phyloP scores from a whole-genome alignment of 2,797 vertebrate species.

The Cryptoblepharus egeriae region DNA sequence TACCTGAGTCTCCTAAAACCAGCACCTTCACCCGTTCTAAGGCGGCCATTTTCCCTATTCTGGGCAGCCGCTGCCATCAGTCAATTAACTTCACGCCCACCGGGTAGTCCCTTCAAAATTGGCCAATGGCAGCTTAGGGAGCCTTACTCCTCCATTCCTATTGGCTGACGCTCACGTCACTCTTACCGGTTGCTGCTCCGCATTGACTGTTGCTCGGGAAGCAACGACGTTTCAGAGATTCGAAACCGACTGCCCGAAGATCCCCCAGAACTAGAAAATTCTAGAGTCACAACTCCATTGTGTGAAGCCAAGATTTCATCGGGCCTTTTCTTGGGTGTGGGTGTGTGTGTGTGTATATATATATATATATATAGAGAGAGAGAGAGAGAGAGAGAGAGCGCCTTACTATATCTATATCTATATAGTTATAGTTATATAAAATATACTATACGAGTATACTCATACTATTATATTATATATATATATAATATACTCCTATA shows the following conservation, averaged over 20 bases:
- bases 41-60: conserved; percentile 84
- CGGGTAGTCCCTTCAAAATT: no score
- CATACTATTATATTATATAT: no score
- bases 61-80: not conserved
- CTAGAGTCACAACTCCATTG: conserved; percentile 26
- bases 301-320: no score
- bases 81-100: not conserved
- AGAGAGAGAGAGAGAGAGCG: no score
- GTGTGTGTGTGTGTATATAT: no score
- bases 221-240: not conserved
- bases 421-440: no score
- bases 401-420: no score
- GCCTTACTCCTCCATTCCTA: conserved; percentile 16
- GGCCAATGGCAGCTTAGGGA: not conserved
- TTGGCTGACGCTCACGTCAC: conserved; percentile 3
- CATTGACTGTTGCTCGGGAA: not conserved
- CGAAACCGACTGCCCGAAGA: no score
- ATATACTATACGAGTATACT: no score
- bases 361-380: no score
- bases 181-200: rapidly evolving
- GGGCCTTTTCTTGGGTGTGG: rapidly evolving
- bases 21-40: conserved; percentile 94
- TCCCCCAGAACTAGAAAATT: no score
- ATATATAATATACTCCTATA: no score
- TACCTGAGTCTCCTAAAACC: conserved; percentile 97